Percentiles rank a stretch among this genome's conserved stretches.
Evolutionary conservation across 2,888 invertebrate species (phyloP).

Genomic region (Parascotia fuliginaria): DNA sequence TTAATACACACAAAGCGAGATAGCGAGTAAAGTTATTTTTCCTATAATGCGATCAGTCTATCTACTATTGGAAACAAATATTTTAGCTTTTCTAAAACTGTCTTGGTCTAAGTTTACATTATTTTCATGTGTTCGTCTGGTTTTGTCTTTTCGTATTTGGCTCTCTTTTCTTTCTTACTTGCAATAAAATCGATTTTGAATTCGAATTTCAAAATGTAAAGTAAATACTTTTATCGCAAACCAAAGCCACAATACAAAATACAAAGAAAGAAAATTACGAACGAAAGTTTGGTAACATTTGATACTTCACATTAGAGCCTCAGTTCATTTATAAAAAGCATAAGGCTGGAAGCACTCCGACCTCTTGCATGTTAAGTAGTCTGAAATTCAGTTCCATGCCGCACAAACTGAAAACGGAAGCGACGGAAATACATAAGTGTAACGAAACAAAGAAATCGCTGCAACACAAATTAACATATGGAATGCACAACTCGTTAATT

Average conservation of each 20-base stretch:
- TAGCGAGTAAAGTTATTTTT: too few species aligned
- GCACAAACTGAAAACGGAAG: slow-evolving; percentile 9
- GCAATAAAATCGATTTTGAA: too few species aligned
- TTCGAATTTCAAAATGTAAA: too few species aligned
- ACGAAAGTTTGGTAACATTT: slow-evolving; percentile 4
- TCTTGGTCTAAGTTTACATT: too few species aligned
- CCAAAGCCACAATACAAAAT: slow-evolving; percentile 6
- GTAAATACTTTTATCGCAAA: too few species aligned
- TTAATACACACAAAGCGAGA: too few species aligned
- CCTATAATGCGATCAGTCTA: too few species aligned
- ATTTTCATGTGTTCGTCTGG: too few species aligned
- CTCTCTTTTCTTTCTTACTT: too few species aligned
- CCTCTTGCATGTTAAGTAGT: slow-evolving; percentile 29
- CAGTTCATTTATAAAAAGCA: slow-evolving; percentile 20
- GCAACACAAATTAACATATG: neutral
- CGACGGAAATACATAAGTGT: slow-evolving; percentile 1
- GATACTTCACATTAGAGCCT: slow-evolving; percentile 13
- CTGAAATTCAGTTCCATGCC: slow-evolving; percentile 12
- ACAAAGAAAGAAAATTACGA: neutral
- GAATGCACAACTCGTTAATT: neutral
- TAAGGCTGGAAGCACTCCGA: slow-evolving; percentile 11
- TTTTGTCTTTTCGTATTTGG: too few species aligned
- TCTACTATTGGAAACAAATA: too few species aligned
- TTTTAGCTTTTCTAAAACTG: too few species aligned
- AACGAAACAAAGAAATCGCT: slow-evolving; percentile 4